A percentile compares a stretch with the other conserved stretches of the same genome.
These are phyloP conservation scores for Myrmecobius fasciatus DNA, from an alignment of 2,113 vertebrate genomes.

Conservation along the genomic window DNA sequence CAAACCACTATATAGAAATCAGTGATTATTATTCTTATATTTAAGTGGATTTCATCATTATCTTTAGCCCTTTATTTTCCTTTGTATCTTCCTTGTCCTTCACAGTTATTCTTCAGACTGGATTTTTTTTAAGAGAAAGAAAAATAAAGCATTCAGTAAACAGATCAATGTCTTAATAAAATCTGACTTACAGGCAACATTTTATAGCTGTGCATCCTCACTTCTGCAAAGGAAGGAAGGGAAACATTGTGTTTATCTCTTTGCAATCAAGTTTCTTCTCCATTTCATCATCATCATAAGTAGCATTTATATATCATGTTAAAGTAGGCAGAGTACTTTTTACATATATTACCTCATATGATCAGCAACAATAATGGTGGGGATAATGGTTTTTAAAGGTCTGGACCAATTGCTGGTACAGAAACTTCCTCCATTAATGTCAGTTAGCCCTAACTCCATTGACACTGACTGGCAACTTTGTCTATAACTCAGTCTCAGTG, in stretches of 20 bases:
- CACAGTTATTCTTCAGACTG: not conserved
- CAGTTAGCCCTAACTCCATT: not conserved
- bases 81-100: not conserved
- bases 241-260: not conserved
- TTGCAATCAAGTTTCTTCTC: not conserved
- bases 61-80: not conserved
- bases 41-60: not conserved
- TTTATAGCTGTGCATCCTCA: not conserved
- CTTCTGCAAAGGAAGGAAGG: not conserved
- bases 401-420: not conserved
- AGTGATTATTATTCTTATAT: not conserved
- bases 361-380: not conserved
- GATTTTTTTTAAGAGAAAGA: not conserved
- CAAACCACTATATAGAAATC: not conserved
- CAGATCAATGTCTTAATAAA: not conserved
- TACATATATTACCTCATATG: not conserved
- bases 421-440: not conserved
- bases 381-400: not conserved
- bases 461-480: not conserved
- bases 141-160: not conserved
- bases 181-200: not conserved
- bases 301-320: not conserved
- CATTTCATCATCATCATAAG: too few relatives aligned
- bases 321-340: too few relatives aligned
- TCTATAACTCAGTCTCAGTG: not conserved